A percentile compares a stretch with the other conserved stretches of the same genome.
Evolutionary conservation across 2,797 vertebrate genomes (phyloP).

Genomic region (Scolopax bukidnonensis): DNA sequence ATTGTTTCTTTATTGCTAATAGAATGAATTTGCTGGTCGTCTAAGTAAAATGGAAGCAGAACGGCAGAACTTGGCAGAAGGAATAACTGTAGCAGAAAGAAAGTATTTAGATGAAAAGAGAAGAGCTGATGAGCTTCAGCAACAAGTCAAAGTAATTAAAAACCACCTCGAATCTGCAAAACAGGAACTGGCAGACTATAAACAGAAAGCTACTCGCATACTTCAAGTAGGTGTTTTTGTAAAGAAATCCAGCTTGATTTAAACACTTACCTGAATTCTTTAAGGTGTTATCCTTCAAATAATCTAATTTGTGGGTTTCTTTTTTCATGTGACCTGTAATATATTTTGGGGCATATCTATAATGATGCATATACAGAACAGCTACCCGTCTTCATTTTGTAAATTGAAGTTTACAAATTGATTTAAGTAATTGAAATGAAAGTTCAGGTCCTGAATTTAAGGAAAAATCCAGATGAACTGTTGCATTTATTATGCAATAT

Average conservation of each 20-base stretch:
- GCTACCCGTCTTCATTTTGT: neutral
- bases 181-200: slow-evolving; percentile 94
- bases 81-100: slow-evolving; percentile 86
- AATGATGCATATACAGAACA: neutral
- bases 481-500: neutral
- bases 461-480: neutral
- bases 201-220: slow-evolving; percentile 96
- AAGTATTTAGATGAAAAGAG: slow-evolving; percentile 87
- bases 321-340: neutral
- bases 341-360: neutral
- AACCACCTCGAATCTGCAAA: slow-evolving; percentile 83
- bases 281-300: neutral
- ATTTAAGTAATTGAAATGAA: neutral
- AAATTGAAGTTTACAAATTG: neutral
- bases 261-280: neutral
- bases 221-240: slow-evolving; percentile 83
- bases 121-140: slow-evolving; percentile 87
- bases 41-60: slow-evolving; percentile 89
- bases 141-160: slow-evolving; percentile 86
- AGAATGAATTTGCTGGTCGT: slow-evolving; percentile 88
- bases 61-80: slow-evolving; percentile 90
- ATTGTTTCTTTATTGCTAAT: slow-evolving; percentile 32
- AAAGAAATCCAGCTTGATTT: neutral
- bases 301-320: accelerated
- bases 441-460: neutral